A percentile compares a stretch with the other conserved stretches of the same genome.
phyloP scores from a whole-genome alignment of 2,113 vertebrate species.

The Antigone vipio region DNA sequence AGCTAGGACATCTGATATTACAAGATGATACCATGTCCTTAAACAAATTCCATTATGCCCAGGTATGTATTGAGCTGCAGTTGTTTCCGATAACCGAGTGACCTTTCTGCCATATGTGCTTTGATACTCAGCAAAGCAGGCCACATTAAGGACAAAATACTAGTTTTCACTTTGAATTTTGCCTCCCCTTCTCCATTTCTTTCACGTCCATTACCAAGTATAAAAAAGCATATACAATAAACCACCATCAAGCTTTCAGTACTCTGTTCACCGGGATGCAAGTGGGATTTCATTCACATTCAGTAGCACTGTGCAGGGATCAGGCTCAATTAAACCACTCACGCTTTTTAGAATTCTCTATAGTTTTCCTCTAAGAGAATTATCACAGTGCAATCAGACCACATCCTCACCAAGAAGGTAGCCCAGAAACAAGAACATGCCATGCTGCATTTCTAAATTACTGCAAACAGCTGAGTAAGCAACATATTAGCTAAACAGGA shows the following conservation, averaged over 20 bases:
- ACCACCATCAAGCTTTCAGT: background rate
- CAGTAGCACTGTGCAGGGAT: background rate
- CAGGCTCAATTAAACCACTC: constrained; percentile 48
- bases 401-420: constrained; percentile 58
- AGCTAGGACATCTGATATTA: constrained; percentile 32
- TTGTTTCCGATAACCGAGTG: background rate
- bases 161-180: background rate
- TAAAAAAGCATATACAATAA: background rate
- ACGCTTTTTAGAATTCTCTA: constrained; percentile 43
- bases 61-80: background rate
- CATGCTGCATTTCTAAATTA: constrained; percentile 46
- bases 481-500: constrained; percentile 66
- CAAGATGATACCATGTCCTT: background rate
- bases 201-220: background rate
- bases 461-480: constrained; percentile 76
- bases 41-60: constrained; percentile 17
- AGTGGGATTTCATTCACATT: background rate
- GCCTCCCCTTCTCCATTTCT: background rate
- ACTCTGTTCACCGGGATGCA: background rate
- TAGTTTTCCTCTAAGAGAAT: constrained; percentile 56
- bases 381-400: constrained; percentile 59
- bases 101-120: constrained; percentile 1
- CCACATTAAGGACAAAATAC: constrained; percentile 26
- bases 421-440: constrained; percentile 65
- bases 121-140: constrained; percentile 16